phyloP scores from a whole-genome alignment of 2,797 vertebrate genomes.

The Somateria mollissima region DNA sequence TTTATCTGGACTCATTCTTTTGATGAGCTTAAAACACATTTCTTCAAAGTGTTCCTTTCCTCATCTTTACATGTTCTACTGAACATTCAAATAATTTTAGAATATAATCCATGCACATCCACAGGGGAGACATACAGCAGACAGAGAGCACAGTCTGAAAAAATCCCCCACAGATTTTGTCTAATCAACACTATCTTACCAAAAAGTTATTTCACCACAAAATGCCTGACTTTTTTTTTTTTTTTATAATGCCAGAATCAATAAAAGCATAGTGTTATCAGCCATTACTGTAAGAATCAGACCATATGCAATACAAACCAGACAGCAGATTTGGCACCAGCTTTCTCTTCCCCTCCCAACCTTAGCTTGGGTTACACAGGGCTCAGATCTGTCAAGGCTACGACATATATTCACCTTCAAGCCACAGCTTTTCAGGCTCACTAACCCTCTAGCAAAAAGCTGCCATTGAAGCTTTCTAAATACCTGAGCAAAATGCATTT shows the following conservation, averaged over 20 bases:
- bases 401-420: background rate
- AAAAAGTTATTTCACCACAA: background rate
- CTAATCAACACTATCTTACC: background rate
- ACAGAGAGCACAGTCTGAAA: background rate
- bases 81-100: background rate
- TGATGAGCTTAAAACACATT: background rate
- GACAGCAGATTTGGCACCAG: background rate
- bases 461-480: background rate
- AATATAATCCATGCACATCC: background rate
- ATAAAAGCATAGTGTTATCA: background rate
- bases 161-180: background rate
- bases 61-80: background rate
- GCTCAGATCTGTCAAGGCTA: background rate
- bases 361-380: fast-evolving
- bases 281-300: background rate
- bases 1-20: background rate
- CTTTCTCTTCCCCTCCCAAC: background rate
- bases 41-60: background rate
- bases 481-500: background rate
- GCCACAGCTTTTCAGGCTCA: background rate
- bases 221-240: background rate
- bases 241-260: background rate
- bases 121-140: background rate
- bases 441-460: background rate
- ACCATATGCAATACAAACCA: background rate